A percentile compares a stretch with the other conserved stretches of the same genome.
Conservation (phyloP, 2,888 invertebrate species). For the Microctonus aethiopoides region DNA sequence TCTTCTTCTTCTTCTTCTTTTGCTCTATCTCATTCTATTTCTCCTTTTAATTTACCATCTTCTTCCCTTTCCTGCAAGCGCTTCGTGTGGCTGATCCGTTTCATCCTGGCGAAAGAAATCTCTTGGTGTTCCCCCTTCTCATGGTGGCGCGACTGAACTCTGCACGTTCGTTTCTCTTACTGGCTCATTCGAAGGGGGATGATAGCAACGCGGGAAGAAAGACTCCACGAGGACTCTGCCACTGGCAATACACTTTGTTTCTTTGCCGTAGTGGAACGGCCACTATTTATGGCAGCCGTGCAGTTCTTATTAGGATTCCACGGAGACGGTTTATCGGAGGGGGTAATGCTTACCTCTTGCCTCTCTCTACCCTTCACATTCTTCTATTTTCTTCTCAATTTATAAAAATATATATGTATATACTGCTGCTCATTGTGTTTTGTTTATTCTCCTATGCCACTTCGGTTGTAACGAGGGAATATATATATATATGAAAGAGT, state of each 20-base stretch:
- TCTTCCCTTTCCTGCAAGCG: constrained; percentile 34
- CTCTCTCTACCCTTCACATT: constrained; percentile 15
- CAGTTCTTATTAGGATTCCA: constrained; percentile 55
- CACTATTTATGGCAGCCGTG: constrained; percentile 54
- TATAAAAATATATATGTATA: not conserved
- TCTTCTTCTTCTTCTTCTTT: constrained; percentile 39
- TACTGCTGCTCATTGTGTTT: not conserved
- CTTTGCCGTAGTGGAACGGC: constrained; percentile 51
- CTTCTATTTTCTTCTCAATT: not conserved
- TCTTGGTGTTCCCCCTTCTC: constrained; percentile 39
- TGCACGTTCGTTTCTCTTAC: constrained; percentile 45
- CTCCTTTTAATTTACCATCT: constrained; percentile 20
- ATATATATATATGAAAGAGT: constrained; percentile 39
- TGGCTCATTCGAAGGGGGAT: constrained; percentile 26
- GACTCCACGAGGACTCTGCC: constrained; percentile 47
- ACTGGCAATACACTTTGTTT: constrained; percentile 55
- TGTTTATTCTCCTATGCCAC: not conserved
- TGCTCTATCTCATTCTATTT: constrained; percentile 31
- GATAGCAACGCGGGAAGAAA: not conserved
- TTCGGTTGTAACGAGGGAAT: constrained; percentile 36
- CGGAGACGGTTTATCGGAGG: constrained; percentile 49
- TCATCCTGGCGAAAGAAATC: constrained; percentile 49
- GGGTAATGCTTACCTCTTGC: constrained; percentile 24
- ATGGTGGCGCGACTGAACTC: constrained; percentile 41
- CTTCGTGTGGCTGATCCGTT: constrained; percentile 29